phyloP scores from a whole-genome alignment of 2,797 vertebrate genomes.

The Mustela erminea region DNA sequence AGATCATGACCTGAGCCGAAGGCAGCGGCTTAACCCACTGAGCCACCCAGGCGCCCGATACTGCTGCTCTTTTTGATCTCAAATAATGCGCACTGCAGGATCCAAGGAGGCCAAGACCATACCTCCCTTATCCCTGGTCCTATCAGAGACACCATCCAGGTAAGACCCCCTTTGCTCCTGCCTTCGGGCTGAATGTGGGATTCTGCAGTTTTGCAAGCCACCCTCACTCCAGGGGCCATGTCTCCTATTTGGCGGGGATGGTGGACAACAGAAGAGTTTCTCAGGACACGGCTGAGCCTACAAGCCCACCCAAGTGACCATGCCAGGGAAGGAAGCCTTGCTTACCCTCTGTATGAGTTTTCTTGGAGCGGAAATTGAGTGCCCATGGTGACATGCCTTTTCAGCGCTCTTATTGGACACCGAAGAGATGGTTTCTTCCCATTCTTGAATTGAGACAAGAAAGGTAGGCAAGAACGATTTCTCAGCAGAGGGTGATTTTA shows the following conservation, averaged over 20 bases:
- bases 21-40: no score
- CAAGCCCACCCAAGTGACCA: not conserved
- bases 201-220: not conserved
- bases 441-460: not conserved
- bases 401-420: not conserved
- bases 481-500: not conserved
- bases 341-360: not conserved
- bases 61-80: not conserved
- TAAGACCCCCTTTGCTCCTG: fast-evolving
- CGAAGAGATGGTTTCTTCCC: not conserved
- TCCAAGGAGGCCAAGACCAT: not conserved
- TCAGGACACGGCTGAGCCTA: not conserved
- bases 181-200: not conserved
- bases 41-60: no score
- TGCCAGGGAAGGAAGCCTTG: not conserved
- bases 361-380: not conserved
- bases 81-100: not conserved
- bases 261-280: not conserved
- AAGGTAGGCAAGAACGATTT: not conserved
- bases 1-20: no score
- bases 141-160: not conserved
- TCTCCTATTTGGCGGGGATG: no score
- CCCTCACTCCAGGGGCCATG: not conserved
- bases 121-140: not conserved
- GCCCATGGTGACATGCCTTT: not conserved